Base-by-base conservation (phyloP, 2,888 invertebrate genomes). In the Caradrina kadenii region DNA sequence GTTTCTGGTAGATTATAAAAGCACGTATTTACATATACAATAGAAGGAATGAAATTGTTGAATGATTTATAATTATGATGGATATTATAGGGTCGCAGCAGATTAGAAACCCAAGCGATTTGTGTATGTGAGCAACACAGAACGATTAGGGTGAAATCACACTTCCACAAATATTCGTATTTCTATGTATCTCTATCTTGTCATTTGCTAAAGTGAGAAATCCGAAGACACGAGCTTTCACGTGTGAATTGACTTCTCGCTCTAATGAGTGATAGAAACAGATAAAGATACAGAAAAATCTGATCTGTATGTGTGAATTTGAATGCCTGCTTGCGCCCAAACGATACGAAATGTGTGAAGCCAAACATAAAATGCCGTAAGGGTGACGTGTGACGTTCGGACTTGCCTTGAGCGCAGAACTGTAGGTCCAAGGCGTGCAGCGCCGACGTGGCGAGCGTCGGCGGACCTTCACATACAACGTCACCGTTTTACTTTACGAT, bases 351-450 rank as follows among this genome's bases (percentile, higher is more conserved):
- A 76, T 79, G 68, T 26, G 65, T 69, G 65, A 78, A 78, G 80
- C 70, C 59, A 59, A 80, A 77, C 76, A 77, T 54, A 65, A 61
- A 59, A 81, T 78, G 58, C 59, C 62, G 62, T 68, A 48, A 49
- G 75, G 58, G 67, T 76, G 71, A 56, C 65, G 62, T 13, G 63
- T 49, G 62, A 55, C 39, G 54, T 68, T 60, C n/a, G 59, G 64
- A 95, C 94, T 93, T 95, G 94, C 95, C 93, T 94, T 93, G 93
- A 86, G 95, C 93, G 93, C 93, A 93, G 93, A 93, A 95, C 91
- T 94, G 94, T 74, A 94, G 92, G 91, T 93, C 95, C 88, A 93
- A 91, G 76, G 96, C 94, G 91, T 95, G 94, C 77, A 96, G 94
- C 79, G 96, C 95, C 88, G 96, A 93, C 88, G 96, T 94, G 84